Evolutionary conservation across 2,113 vertebrate genomes (phyloP), one percentile per base, ranked within the genome.

Genomic region (Sceloporus tristichus): DNA sequence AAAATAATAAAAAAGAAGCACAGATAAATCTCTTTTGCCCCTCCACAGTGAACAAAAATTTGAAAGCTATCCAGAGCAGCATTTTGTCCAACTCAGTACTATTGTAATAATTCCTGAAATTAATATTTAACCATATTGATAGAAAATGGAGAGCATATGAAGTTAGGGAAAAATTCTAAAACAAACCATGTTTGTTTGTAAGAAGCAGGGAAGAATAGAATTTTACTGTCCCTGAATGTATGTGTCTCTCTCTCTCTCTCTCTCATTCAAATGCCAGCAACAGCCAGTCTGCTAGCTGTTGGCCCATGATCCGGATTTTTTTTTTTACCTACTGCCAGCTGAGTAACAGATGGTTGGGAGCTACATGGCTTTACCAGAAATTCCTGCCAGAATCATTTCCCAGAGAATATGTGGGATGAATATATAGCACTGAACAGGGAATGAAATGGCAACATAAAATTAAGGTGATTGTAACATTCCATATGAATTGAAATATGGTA

Each of bases 381-480:
- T 90, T 92, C 90, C 92, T 95, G 94, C 94, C 95, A 94, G 90
- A n/a, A 79, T 82, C 85, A 90, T 82, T 27, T 91, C 87, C 89
- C 88, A 90, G 91, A 85, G 66, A 92, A 66, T 81, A 75, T 87
- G 25, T 34, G 62, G 29, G 2, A 1, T 79, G 79, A 1, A 0
- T 82, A 87, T 91, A 90, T 87, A 85, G 40, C 85, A 80, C 68
- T 90, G 48, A 79, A 18, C 16, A 14, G 62, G 68, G 68, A 87
- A 85, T 77, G 65, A 91, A 95, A 56, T 38, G 5, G 81, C 91
- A 74, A 42, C 53, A 38, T 84, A 89, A 73, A 84, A 88, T 89
- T 29, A 87, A 76, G 76, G 88, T 9, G 0, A 68, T 90, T 25
- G 1, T 38, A 79, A 89, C 23, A 68, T 9, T 23, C 21, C 65